Base-by-base conservation (phyloP, 1,140 invertebrate species). In the Leguminivora glycinivorella region DNA sequence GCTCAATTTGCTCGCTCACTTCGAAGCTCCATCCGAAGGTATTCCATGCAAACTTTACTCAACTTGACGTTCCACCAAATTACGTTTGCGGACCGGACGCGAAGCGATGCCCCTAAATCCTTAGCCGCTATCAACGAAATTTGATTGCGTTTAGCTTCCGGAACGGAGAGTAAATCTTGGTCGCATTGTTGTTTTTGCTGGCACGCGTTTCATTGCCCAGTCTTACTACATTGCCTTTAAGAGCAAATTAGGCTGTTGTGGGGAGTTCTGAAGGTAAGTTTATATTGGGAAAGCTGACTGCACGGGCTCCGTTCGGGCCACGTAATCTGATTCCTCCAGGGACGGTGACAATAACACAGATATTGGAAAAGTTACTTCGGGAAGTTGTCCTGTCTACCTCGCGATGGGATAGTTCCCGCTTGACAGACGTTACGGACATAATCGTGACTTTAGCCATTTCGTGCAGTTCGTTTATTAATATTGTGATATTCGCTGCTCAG, bases 301-400 rank as follows among this genome's bases (percentile, higher is more conserved):
- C 58, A 34, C 58, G 58, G 58, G 22, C 25, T 63, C 34, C 58
- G 58, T 29, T 63, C 26, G 58, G 58, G 58, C 25, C n/a, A 31
- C 58, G 58, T 63, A 63, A 63, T 63, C 58, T 63, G 58, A 63
- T 63, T 63, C 58, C 58, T 63, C 58, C 6, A 17, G 58, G 58
- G 58, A 63, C 58, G 58, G 58, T 34, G 58, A 63, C 58, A 63
- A 63, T 63, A 63, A 63, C 58, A 63, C 58, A 63, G 58, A 63
- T 63, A 63, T 63, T 63, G 58, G 58, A 63, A 63, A 63, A 63
- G 58, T 63, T 63, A 63, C 58, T 63, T 63, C 26, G 58, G 58
- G 58, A 63, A 63, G 29, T 60, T 60, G 56, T 17, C 56, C 56
- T 60, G 24, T 63, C 58, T 63, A 34, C 58, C 58, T 63, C 58